Conservation (phyloP, 2,888 invertebrate species). For the Thymelicus acteon region DNA sequence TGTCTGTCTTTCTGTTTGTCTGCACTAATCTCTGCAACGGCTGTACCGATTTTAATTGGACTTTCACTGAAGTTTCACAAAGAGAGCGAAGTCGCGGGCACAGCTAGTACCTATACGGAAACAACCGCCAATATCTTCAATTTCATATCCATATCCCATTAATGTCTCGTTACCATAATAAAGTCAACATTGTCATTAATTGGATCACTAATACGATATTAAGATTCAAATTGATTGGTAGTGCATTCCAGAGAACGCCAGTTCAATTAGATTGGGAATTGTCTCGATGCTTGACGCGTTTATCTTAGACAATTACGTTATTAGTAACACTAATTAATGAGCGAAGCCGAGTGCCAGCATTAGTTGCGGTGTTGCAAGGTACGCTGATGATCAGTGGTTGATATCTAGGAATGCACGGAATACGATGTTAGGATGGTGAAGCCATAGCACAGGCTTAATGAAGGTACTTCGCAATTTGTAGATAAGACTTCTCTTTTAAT, state of each 20-base stretch:
- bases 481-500: no score
- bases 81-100: no score
- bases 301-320: conserved; percentile 12
- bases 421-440: no score
- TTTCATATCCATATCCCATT: no score
- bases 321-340: conserved; percentile 16
- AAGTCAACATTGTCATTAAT: conserved; percentile 23
- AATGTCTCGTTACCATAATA: conserved; percentile 12
- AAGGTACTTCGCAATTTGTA: no score
- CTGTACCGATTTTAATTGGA: no score
- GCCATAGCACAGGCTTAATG: no score
- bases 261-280: conserved; percentile 26
- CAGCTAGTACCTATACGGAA: no score
- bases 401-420: background rate
- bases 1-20: no score
- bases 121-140: no score
- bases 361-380: background rate
- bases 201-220: conserved; percentile 16
- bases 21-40: no score
- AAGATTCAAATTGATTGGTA: conserved; percentile 22
- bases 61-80: no score
- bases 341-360: background rate
- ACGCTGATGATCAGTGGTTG: background rate
- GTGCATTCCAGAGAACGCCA: conserved; percentile 21
- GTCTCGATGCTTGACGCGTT: conserved; percentile 11